A percentile compares a stretch with the other conserved stretches of the same genome.
These are phyloP conservation scores for Phoenoteleia sp. DNA, from an alignment of 2,888 invertebrate species.

Conservation along the genomic window DNA sequence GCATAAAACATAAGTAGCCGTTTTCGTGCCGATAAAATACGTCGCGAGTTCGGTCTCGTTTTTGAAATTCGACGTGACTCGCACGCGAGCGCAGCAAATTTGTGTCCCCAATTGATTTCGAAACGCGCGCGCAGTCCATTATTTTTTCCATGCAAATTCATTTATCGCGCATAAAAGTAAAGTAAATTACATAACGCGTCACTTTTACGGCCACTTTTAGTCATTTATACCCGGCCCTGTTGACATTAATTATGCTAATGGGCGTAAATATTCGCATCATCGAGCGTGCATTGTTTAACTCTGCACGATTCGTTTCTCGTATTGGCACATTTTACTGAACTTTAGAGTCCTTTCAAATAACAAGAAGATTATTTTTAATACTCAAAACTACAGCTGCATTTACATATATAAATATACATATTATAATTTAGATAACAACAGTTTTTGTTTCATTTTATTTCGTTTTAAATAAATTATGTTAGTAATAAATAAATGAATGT, in stretches of 20 bases:
- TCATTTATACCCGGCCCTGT: constrained; percentile 12
- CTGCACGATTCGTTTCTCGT: constrained; percentile 1
- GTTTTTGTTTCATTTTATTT: too few relatives aligned
- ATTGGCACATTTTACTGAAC: too few relatives aligned
- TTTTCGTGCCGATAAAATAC: constrained; percentile 31
- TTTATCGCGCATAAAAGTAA: constrained; percentile 33
- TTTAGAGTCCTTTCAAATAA: too few relatives aligned
- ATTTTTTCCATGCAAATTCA: constrained; percentile 30
- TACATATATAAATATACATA: too few relatives aligned
- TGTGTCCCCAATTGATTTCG: constrained; percentile 10
- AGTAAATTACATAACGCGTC: constrained; percentile 27
- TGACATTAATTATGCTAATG: constrained; percentile 54
- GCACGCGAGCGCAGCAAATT: not conserved
- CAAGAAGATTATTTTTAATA: too few relatives aligned
- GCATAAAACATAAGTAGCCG: constrained; percentile 46
- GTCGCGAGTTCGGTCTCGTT: constrained; percentile 40
- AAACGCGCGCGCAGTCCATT: not conserved
- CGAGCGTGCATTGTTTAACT: constrained; percentile 11
- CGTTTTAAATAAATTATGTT: too few relatives aligned
- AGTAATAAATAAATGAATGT: too few relatives aligned
- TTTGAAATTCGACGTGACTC: not conserved
- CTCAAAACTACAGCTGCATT: too few relatives aligned
- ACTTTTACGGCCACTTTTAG: constrained; percentile 28
- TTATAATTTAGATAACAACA: too few relatives aligned
- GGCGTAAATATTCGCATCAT: constrained; percentile 17